Evolutionary conservation across 2,113 vertebrate genomes (phyloP).

Genomic region (Mastomys coucha): DNA sequence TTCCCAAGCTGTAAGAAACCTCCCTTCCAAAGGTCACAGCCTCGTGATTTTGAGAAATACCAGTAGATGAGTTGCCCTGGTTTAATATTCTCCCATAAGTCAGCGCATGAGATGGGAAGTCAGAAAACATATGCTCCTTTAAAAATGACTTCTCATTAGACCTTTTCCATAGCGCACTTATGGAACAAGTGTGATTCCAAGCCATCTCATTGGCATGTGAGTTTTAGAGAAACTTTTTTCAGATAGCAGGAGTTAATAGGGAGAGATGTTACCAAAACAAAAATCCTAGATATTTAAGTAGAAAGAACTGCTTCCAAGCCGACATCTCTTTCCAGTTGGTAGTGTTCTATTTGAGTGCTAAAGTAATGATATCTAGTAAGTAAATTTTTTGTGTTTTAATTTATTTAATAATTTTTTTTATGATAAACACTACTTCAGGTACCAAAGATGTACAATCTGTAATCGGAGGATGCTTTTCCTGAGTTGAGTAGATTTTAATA

Average conservation of each 20-base stretch:
- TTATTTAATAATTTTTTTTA: slow-evolving; percentile 20
- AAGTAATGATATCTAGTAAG: background rate
- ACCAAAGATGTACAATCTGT: background rate
- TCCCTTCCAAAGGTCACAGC: slow-evolving; percentile 59
- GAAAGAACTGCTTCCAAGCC: slow-evolving; percentile 25
- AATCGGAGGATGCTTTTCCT: background rate
- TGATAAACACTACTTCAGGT: background rate
- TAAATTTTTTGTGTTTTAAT: background rate
- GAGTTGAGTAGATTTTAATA: background rate
- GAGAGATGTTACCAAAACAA: background rate
- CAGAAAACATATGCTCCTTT: slow-evolving; percentile 29
- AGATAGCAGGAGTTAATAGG: background rate
- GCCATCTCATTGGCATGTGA: background rate
- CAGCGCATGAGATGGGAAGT: background rate
- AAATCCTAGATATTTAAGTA: slow-evolving; percentile 26
- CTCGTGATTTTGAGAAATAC: slow-evolving; percentile 61
- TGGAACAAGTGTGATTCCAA: background rate
- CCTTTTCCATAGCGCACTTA: background rate
- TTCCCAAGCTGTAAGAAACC: slow-evolving; percentile 72
- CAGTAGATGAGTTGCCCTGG: slow-evolving; percentile 57
- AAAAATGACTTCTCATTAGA: background rate
- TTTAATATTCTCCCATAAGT: slow-evolving; percentile 56
- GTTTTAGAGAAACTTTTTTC: slow-evolving; percentile 7
- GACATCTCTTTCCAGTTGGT: background rate
- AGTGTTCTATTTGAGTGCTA: background rate